Conservation (phyloP, 2,888 invertebrate genomes). For the Eremobia ochroleuca region DNA sequence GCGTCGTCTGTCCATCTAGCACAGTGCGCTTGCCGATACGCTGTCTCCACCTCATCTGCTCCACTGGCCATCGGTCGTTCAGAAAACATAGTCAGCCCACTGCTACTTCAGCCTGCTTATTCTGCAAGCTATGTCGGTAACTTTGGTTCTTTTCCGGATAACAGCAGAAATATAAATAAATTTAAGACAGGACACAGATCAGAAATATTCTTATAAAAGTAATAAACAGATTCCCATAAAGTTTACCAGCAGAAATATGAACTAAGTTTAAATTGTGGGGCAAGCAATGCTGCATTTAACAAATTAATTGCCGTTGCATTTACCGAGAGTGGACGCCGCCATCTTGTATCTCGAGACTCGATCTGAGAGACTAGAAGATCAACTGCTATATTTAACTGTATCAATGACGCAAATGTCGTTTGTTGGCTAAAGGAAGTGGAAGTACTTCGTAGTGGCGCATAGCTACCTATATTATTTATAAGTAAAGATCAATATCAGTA, state of each 20-base stretch:
- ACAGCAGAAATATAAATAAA: not conserved
- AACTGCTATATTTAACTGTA: constrained; percentile 16
- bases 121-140: no score
- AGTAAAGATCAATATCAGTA: not conserved
- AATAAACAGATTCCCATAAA: constrained; percentile 56
- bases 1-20: no score
- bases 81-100: no score
- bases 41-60: no score
- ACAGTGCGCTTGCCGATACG: no score
- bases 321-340: constrained; percentile 41
- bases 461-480: not conserved
- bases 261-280: constrained; percentile 57
- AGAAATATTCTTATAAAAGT: constrained; percentile 35
- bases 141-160: no score
- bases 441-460: not conserved
- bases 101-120: no score
- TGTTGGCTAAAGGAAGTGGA: not conserved
- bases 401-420: not conserved
- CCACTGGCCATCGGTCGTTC: no score
- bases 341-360: constrained; percentile 42
- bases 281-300: constrained; percentile 66
- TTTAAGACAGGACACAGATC: not conserved
- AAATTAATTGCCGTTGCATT: constrained; percentile 71
- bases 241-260: constrained; percentile 45
- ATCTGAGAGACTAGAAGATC: constrained; percentile 64